Conservation (phyloP, 2,113 vertebrate species). For the Saccopteryx bilineata region DNA sequence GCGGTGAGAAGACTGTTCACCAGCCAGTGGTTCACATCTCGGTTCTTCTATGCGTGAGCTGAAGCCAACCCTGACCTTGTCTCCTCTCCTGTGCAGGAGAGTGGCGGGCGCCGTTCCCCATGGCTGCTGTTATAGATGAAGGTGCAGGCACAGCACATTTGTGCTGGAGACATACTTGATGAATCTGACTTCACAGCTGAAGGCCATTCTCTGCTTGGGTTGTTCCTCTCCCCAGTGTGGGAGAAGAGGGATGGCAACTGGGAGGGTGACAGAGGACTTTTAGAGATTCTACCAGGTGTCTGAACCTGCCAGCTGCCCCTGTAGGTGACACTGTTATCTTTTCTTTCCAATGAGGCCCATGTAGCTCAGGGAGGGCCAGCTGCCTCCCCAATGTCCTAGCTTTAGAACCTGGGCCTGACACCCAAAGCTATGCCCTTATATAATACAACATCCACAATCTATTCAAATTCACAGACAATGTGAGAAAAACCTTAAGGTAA, state of each 20-base stretch:
- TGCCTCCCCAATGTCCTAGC: neutral
- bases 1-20: neutral
- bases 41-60: neutral
- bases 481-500: neutral
- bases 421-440: neutral
- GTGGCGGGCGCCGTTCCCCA: accelerated
- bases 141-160: too few relatives aligned
- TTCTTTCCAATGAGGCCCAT: neutral
- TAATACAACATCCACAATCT: neutral
- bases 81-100: neutral
- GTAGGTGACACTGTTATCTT: neutral
- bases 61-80: too few relatives aligned
- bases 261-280: neutral
- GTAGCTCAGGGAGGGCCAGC: neutral
- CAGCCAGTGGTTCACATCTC: neutral
- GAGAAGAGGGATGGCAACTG: too few relatives aligned
- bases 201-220: neutral
- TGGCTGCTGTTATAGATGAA: accelerated
- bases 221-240: neutral
- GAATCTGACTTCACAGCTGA: neutral
- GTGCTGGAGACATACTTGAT: neutral
- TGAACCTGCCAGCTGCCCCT: neutral
- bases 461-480: neutral
- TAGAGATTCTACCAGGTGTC: neutral
- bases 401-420: neutral